Evolutionary conservation across 2,888 invertebrate genomes (phyloP).

Genomic region (Ectemnius lituratus): DNA sequence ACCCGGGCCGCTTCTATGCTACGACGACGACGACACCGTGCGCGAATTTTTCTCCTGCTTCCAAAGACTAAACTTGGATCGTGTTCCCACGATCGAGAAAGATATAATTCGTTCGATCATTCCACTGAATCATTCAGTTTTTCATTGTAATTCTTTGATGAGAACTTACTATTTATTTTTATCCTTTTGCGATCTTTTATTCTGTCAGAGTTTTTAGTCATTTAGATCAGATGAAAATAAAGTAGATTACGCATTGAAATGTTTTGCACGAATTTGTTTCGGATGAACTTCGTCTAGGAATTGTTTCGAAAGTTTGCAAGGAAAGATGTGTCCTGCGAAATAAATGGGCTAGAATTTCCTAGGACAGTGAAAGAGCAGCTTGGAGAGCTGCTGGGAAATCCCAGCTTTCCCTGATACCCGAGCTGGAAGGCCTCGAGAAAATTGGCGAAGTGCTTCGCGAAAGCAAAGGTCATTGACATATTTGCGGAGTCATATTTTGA

Average conservation of each 20-base stretch:
- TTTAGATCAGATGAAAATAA: no score
- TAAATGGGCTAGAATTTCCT: no score
- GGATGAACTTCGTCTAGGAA: neutral
- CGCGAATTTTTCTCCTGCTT: conserved; percentile 2
- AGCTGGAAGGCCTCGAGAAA: no score
- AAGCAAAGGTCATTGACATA: conserved; percentile 32
- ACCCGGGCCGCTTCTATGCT: no score
- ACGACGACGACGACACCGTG: neutral
- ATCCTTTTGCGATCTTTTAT: neutral
- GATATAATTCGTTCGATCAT: neutral
- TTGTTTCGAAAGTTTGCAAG: neutral
- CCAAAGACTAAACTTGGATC: neutral
- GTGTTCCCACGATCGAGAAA: neutral
- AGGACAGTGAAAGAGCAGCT: no score
- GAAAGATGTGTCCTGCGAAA: neutral
- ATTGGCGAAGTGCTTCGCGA: no score
- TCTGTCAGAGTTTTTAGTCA: neutral
- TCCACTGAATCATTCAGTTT: neutral
- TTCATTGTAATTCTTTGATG: neutral
- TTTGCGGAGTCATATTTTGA: conserved; percentile 46
- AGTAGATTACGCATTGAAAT: no score
- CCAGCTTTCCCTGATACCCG: no score
- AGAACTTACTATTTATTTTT: neutral
- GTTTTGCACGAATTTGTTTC: no score
- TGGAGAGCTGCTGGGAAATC: no score